Evolutionary conservation across 2,888 invertebrate genomes (phyloP).

Genomic region (Nyleta sp.): DNA sequence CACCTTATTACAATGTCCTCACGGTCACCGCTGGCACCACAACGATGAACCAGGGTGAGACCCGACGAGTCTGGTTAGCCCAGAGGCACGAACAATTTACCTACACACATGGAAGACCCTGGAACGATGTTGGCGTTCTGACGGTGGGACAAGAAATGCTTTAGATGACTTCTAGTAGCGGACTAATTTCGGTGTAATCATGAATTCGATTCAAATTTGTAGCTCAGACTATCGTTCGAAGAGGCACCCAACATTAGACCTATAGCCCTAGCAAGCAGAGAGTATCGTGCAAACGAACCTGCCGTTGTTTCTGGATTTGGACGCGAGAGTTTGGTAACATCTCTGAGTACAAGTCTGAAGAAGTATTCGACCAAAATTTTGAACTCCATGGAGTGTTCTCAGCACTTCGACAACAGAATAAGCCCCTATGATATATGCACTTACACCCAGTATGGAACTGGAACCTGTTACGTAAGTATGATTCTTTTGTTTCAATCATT

Average conservation of each 20-base stretch:
- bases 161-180: too few relatives aligned
- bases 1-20: background rate
- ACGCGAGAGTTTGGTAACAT: background rate
- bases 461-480: constrained; percentile 11
- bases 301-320: constrained; percentile 24
- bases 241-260: background rate
- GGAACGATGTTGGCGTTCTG: constrained; percentile 10
- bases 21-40: constrained; percentile 2
- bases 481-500: too few relatives aligned
- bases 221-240: too few relatives aligned
- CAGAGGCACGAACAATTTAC: background rate
- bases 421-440: background rate
- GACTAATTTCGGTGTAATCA: too few relatives aligned
- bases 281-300: background rate
- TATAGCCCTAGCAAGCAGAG: background rate
- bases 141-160: background rate
- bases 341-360: background rate
- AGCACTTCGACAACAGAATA: background rate
- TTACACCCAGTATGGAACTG: constrained; percentile 2
- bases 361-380: background rate
- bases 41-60: background rate
- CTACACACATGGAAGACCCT: background rate
- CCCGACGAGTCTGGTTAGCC: background rate
- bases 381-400: background rate
- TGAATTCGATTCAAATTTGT: too few relatives aligned